A percentile compares a stretch with the other conserved stretches of the same genome.
Evolutionary conservation across 2,797 vertebrate genomes (phyloP).

Genomic region (Gadopsis bispinosus): DNA sequence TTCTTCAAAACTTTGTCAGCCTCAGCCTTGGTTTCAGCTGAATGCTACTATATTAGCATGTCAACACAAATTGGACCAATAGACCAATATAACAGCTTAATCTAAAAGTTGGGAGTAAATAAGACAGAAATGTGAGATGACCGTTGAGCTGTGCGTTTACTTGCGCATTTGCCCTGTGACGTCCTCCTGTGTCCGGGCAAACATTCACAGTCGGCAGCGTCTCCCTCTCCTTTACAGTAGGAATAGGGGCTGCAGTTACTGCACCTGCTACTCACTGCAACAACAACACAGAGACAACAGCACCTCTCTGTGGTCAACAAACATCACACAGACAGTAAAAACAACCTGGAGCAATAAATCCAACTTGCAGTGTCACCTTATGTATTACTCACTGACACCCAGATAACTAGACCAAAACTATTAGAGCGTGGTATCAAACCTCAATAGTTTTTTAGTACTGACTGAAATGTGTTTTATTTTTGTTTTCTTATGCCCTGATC

Average conservation of each 20-base stretch:
- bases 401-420: background rate
- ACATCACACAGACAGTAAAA: background rate
- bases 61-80: background rate
- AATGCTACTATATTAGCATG: background rate
- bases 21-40: background rate
- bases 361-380: background rate
- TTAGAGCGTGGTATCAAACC: no score
- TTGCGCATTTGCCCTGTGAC: slow-evolving; percentile 63
- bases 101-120: background rate
- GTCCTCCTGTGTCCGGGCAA: slow-evolving; percentile 85
- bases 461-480: background rate
- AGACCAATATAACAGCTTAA: background rate
- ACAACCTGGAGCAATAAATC: background rate
- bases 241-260: slow-evolving; percentile 83
- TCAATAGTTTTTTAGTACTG: background rate
- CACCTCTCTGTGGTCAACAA: background rate
- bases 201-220: slow-evolving; percentile 84
- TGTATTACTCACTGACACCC: background rate
- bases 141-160: slow-evolving; percentile 62
- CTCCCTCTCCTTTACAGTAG: slow-evolving; percentile 80
- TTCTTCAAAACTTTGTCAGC: background rate
- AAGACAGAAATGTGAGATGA: background rate
- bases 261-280: slow-evolving; percentile 86
- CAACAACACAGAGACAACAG: slow-evolving; percentile 37
- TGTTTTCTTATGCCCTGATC: background rate